phyloP scores from a whole-genome alignment of 2,113 vertebrate species.

The Ptilorrhoa leucosticta region DNA sequence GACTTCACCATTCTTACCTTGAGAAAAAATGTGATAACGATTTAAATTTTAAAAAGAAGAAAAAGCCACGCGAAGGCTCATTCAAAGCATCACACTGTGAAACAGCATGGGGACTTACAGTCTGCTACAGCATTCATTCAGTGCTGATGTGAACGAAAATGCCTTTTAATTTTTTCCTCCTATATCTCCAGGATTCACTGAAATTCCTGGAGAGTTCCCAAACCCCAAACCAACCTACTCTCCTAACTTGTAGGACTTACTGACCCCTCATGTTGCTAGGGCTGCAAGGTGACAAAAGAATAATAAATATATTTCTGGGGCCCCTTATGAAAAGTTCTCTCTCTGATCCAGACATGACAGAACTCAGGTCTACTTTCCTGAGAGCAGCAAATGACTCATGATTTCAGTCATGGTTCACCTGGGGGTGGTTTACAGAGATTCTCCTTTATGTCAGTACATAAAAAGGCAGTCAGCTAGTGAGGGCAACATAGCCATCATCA shows the following conservation, averaged over 20 bases:
- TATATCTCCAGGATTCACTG: background rate
- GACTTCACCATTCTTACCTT: background rate
- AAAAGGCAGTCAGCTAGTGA: background rate
- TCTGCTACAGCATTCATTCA: background rate
- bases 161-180: accelerated
- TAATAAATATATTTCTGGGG: background rate
- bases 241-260: background rate
- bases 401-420: background rate
- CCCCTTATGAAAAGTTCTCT: background rate
- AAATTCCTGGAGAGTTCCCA: background rate
- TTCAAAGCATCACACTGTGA: background rate
- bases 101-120: background rate
- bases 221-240: background rate
- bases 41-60: background rate
- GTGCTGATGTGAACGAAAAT: background rate
- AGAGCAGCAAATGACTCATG: background rate
- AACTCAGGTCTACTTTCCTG: background rate
- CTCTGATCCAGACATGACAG: background rate
- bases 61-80: background rate
- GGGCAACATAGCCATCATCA: background rate
- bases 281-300: background rate
- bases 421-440: background rate
- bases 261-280: background rate
- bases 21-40: background rate
- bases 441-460: background rate